Evolutionary conservation across 2,888 invertebrate genomes (phyloP), one percentile per base, ranked within the genome.

Genomic region (Drosophila gaucha): DNA sequence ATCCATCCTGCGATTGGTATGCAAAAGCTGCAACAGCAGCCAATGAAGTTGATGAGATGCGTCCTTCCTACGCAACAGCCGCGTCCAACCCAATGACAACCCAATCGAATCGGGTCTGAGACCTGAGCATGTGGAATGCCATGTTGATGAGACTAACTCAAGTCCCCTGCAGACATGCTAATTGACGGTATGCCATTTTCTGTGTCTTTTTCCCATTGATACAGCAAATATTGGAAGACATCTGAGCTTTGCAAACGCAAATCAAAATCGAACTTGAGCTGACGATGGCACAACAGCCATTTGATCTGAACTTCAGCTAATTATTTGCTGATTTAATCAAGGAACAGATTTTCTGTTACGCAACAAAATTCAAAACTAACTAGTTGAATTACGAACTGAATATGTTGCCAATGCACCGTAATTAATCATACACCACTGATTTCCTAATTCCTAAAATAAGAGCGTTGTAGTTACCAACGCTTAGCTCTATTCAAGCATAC

Each of bases 361-460:
- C 28, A 28, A 36, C 28, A 20, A 38, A 38, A 50, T 50, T n/a
- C 20, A 20, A 20, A 30, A 46, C 30, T 18, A 26, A n/a, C 5
- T 28, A 24, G n/a, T 14, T 6, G 8, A 55, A 50, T 20, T 46
- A 33, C 33, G 38, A 50, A 56, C n/a, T 38, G 44, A 71, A 59
- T 31, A 51, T 52, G 46, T 35, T 54, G 20, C 28, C 30, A 57
- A 51, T 18, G 26, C 52, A 26, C 18, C 26, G n/a, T 52, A 71
- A 78, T 78, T 78, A 74, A 71, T 74, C 67, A 71, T 56, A 47
- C 52, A 35, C 58, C 59, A 62, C 44, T 51, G 28, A 54, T 62
- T 65, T 57, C 43, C 41, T 52, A n/a, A n/a, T n/a, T n/a, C n/a
- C n/a, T n/a, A n/a, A n/a, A n/a, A n/a, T n/a, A n/a, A n/a, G n/a